Conservation (phyloP, 2,888 invertebrate species). For the Alitta virens region DNA sequence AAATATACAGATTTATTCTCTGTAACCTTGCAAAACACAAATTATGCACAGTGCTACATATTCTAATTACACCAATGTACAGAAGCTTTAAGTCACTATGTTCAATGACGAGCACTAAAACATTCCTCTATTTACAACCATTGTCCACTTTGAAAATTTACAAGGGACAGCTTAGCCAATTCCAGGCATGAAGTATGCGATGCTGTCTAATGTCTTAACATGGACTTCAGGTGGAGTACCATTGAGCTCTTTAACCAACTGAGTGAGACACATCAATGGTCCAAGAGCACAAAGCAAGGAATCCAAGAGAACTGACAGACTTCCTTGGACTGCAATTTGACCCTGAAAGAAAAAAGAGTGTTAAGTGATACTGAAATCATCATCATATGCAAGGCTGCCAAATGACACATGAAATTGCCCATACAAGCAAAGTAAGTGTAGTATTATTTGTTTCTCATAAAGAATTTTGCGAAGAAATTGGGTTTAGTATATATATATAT, state of each 20-base stretch:
- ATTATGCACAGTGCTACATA: too few relatives aligned
- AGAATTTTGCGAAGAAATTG: too few relatives aligned
- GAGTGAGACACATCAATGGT: conserved; percentile 81
- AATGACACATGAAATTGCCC: neutral
- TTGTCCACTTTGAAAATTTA: too few relatives aligned
- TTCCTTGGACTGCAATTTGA: conserved; percentile 92
- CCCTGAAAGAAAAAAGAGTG: conserved; percentile 64
- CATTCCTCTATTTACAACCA: too few relatives aligned
- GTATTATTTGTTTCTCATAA: too few relatives aligned
- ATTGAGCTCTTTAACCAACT: conserved; percentile 76
- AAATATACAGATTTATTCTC: too few relatives aligned
- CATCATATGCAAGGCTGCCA: neutral
- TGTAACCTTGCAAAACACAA: too few relatives aligned
- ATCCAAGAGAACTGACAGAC: conserved; percentile 87
- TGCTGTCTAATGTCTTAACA: conserved; percentile 79
- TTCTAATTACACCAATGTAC: too few relatives aligned
- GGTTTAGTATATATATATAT: too few relatives aligned
- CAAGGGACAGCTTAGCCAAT: conserved; percentile 16
- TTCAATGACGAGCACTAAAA: too few relatives aligned
- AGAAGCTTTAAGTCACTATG: too few relatives aligned
- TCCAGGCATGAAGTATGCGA: conserved; percentile 91
- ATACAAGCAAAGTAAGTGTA: too few relatives aligned
- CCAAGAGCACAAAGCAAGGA: conserved; percentile 88
- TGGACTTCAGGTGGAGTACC: conserved; percentile 65
- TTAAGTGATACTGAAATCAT: neutral